Evolutionary conservation across 2,113 vertebrate genomes (phyloP), one percentile per base, ranked within the genome.

Genomic region (Callionymus lyra): DNA sequence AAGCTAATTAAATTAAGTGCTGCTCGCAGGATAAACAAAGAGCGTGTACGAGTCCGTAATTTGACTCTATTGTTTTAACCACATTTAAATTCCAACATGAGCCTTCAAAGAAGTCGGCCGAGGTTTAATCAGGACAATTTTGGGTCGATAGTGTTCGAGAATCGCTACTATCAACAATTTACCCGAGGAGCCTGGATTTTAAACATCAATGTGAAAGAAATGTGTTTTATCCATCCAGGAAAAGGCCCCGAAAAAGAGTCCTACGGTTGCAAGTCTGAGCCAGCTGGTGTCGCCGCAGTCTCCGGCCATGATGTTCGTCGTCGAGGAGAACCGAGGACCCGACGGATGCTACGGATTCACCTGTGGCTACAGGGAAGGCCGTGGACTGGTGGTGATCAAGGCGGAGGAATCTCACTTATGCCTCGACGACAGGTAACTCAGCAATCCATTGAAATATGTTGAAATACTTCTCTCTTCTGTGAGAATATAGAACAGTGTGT

Each of bases 401-500:
- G 70, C 41, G 53, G 58, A 70, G 17, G 47, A 60, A 48, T 62
- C 73, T 3, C 56, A 69, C 6, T 75, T 86, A 27, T 64, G 68
- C 38, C 34, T 80, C 35, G 63, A 72, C 18, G 81, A 85, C 77
- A 82, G 79, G 83, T 85, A 74, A 69, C 19, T 27, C 21, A 5
- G 21, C 4, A 27, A 27, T 5, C 21, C 21, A 5, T 27, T 5
- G 21, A 27, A 5, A 27, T 8, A n/a, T n/a, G n/a, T n/a, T n/a
- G n/a, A n/a, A n/a, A n/a, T n/a, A n/a, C n/a, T n/a, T n/a, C n/a
- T n/a, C n/a, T n/a, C n/a, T n/a, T n/a, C n/a, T n/a, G n/a, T n/a
- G n/a, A n/a, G n/a, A n/a, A n/a, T n/a, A n/a, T n/a, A n/a, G n/a
- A n/a, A n/a, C n/a, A n/a, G n/a, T n/a, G n/a, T n/a, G n/a, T n/a